phyloP scores from a whole-genome alignment of 2,888 invertebrate genomes.

The Nomada ferruginata region DNA sequence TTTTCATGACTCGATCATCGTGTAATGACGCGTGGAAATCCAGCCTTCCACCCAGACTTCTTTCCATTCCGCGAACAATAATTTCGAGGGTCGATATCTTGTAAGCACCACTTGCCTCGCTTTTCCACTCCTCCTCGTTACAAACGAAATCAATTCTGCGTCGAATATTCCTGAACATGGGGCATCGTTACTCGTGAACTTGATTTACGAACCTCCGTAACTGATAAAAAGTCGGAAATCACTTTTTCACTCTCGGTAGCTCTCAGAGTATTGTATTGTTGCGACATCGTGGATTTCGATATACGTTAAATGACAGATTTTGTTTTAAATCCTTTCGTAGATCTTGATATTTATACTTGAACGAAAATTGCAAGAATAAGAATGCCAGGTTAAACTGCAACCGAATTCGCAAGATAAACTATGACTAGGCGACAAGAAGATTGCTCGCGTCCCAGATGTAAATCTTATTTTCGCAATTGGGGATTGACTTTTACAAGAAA shows the following conservation, averaged over 20 bases:
- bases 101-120: slow-evolving; percentile 41
- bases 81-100: slow-evolving; percentile 65
- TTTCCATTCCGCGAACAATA: slow-evolving; percentile 62
- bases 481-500: too few species aligned
- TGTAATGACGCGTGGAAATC: slow-evolving; percentile 82
- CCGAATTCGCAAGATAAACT: too few species aligned
- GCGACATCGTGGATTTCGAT: not conserved
- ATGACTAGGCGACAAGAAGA: too few species aligned
- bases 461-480: too few species aligned
- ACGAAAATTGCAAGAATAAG: too few species aligned
- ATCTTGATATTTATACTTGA: too few species aligned
- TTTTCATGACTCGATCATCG: slow-evolving; percentile 82
- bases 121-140: slow-evolving; percentile 79
- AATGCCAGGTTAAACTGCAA: too few species aligned
- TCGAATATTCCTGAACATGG: slow-evolving; percentile 80
- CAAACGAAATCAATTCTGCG: slow-evolving; percentile 81
- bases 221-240: not conserved
- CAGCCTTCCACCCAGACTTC: slow-evolving; percentile 40
- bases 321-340: too few species aligned
- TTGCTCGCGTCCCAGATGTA: too few species aligned
- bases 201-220: slow-evolving; percentile 74
- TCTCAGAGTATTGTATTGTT: too few species aligned
- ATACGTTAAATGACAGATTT: too few species aligned
- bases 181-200: slow-evolving; percentile 72
- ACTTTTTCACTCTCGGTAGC: not conserved